A percentile compares a stretch with the other conserved stretches of the same genome.
phyloP scores from a whole-genome alignment of 2,113 vertebrate species.

The Talpa occidentalis region DNA sequence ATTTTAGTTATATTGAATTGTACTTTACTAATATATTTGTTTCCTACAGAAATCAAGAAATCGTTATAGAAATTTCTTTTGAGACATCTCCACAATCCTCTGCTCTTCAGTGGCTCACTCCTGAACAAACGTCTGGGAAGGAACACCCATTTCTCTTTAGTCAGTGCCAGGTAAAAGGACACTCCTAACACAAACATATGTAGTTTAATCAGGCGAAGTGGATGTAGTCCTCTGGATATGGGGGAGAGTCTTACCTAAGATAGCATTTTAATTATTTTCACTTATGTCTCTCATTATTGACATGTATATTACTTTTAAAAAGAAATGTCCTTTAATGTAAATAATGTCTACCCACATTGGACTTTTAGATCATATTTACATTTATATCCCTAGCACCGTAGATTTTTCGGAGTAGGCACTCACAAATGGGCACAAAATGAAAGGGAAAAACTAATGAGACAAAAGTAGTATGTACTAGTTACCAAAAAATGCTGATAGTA shows the following conservation, averaged over 20 bases:
- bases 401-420: background rate
- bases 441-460: slow-evolving; percentile 24
- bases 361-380: background rate
- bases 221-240: background rate
- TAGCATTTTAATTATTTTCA: background rate
- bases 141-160: slow-evolving; percentile 96
- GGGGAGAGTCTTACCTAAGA: background rate
- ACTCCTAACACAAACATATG: background rate
- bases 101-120: slow-evolving; percentile 96
- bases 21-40: slow-evolving; percentile 2
- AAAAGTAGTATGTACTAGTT: background rate
- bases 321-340: slow-evolving; percentile 24
- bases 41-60: slow-evolving; percentile 93
- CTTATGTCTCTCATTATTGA: background rate
- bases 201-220: background rate
- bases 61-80: slow-evolving; percentile 93
- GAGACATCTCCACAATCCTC: slow-evolving; percentile 94
- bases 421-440: background rate
- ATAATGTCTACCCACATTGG: background rate
- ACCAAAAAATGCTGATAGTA: background rate
- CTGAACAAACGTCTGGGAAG: slow-evolving; percentile 96
- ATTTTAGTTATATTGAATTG: background rate
- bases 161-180: slow-evolving; percentile 93
- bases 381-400: background rate
- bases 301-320: background rate